These are phyloP conservation scores for Nomada flava DNA, from an alignment of 2,888 invertebrate species.

Conservation along the genomic window DNA sequence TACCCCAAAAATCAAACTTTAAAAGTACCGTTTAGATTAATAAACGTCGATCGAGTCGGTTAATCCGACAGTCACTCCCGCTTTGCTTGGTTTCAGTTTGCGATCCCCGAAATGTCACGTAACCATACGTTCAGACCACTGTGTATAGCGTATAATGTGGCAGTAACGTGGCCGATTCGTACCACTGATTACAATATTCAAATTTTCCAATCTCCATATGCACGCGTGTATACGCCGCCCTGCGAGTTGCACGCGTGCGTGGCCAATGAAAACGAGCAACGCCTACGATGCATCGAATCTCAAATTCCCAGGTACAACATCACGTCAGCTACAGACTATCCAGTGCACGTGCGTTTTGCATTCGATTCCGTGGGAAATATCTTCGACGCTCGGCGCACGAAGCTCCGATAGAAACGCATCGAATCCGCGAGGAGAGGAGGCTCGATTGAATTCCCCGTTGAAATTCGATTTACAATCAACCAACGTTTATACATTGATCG, in stretches of 20 bases:
- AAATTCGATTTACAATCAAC: slow-evolving; percentile 4
- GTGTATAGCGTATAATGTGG: slow-evolving; percentile 61
- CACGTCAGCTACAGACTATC: neutral
- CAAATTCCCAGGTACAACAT: slow-evolving; percentile 34
- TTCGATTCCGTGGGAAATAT: slow-evolving; percentile 25
- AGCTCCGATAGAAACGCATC: neutral
- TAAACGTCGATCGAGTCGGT: slow-evolving; percentile 2
- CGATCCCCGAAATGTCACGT: neutral
- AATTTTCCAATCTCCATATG: slow-evolving; percentile 77
- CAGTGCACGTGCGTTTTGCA: slow-evolving; percentile 25
- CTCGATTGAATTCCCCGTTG: neutral
- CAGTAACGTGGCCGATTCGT: slow-evolving; percentile 69
- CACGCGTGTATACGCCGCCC: slow-evolving; percentile 48
- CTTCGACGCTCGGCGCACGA: slow-evolving; percentile 8
- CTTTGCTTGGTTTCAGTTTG: neutral
- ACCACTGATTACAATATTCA: slow-evolving; percentile 79
- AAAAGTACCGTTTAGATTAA: neutral
- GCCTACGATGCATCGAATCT: slow-evolving; percentile 27
- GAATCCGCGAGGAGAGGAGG: neutral
- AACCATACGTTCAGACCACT: neutral
- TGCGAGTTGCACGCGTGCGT: slow-evolving; percentile 28
- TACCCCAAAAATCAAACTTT: no score
- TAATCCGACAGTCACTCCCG: slow-evolving; percentile 6
- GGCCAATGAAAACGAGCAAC: slow-evolving; percentile 28
- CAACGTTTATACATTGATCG: slow-evolving; percentile 3